phyloP scores from a whole-genome alignment of 2,888 invertebrate species.

The Scaptomyza cyrtandrae region DNA sequence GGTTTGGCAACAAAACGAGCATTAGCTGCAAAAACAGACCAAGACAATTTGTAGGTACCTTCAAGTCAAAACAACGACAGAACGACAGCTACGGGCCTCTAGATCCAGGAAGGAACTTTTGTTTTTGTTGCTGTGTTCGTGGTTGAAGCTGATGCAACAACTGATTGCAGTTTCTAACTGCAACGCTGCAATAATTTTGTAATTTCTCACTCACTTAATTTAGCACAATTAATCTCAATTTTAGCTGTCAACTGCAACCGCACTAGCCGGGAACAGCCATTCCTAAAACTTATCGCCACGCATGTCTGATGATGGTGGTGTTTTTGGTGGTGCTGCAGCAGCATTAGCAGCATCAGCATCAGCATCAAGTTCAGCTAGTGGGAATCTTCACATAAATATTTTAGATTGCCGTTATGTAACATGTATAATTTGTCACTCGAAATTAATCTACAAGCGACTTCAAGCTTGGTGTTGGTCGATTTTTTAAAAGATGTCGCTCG shows the following conservation, averaged over 20 bases:
- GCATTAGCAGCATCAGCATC: slow-evolving; percentile 20
- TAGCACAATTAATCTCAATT: slow-evolving; percentile 81
- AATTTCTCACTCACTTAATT: slow-evolving; percentile 82
- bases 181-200: slow-evolving; percentile 75
- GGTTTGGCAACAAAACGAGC: slow-evolving; percentile 44
- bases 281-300: slow-evolving; percentile 50
- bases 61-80: slow-evolving; percentile 33
- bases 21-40: slow-evolving; percentile 59
- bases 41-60: slow-evolving; percentile 64
- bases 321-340: slow-evolving; percentile 8
- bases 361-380: slow-evolving; percentile 48
- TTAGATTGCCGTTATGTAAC: slow-evolving; percentile 69
- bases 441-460: slow-evolving; percentile 66
- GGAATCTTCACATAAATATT: slow-evolving; percentile 71
- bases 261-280: slow-evolving; percentile 25
- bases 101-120: slow-evolving; percentile 49
- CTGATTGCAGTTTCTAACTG: slow-evolving; percentile 76
- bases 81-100: slow-evolving; percentile 8
- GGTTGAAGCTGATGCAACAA: slow-evolving; percentile 65
- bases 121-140: slow-evolving; percentile 9
- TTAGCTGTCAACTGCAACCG: slow-evolving; percentile 70
- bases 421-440: slow-evolving; percentile 75
- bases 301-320: slow-evolving; percentile 35
- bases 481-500: slow-evolving; percentile 50
- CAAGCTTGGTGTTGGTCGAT: slow-evolving; percentile 47